Evolutionary conservation across 2,888 invertebrate genomes (phyloP).

Genomic region (Marronus borbonicus): DNA sequence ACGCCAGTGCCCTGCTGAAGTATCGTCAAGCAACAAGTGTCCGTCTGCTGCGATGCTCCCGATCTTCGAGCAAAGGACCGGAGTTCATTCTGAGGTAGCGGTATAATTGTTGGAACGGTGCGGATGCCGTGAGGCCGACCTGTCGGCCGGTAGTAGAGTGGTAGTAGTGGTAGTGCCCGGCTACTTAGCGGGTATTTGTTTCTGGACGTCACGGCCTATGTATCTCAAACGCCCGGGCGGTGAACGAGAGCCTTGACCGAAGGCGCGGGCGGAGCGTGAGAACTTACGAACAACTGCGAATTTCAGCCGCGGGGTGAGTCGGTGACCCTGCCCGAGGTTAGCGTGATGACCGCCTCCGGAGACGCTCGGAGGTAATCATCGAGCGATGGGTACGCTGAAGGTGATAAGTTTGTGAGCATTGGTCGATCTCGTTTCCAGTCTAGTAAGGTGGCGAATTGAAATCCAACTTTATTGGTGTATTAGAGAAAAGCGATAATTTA

Average conservation of each 20-base stretch:
- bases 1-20: too few relatives aligned
- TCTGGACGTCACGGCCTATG: conserved; percentile 27
- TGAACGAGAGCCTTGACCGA: conserved; percentile 57
- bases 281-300: conserved; percentile 56
- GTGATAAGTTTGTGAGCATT: too few relatives aligned
- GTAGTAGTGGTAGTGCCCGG: neutral
- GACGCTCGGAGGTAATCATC: conserved; percentile 53
- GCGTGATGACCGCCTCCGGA: conserved; percentile 52
- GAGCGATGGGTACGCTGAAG: conserved; percentile 2
- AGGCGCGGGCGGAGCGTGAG: conserved; percentile 59
- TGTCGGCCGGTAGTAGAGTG: neutral
- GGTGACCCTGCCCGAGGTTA: conserved; percentile 56
- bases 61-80: neutral
- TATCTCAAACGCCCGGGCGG: neutral
- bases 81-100: conserved; percentile 32
- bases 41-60: neutral
- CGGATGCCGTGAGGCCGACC: conserved; percentile 12
- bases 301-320: conserved; percentile 55
- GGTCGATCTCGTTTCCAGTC: too few relatives aligned
- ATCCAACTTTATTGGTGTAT: too few relatives aligned
- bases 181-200: conserved; percentile 46
- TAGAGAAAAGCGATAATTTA: too few relatives aligned
- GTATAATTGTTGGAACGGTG: conserved; percentile 38
- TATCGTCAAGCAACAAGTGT: conserved; percentile 22
- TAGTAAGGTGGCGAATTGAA: too few relatives aligned